Conservation (phyloP, 2,113 vertebrate species). For the Neodon shergylaensis region DNA sequence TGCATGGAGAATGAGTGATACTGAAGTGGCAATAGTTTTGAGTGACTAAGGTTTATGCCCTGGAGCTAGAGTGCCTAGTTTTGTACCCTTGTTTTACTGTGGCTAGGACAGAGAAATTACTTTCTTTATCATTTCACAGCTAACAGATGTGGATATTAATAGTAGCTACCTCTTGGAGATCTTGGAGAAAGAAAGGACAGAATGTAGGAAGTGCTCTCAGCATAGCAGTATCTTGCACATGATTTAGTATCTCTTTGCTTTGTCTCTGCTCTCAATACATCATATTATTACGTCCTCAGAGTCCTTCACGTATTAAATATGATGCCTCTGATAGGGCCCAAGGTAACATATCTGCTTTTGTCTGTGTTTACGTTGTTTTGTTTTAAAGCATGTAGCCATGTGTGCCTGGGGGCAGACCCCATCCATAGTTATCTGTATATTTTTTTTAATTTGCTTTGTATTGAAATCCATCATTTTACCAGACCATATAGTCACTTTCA, state of each 20-base stretch:
- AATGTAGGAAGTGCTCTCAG: not conserved
- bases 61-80: not conserved
- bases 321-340: constrained; percentile 18
- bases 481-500: not conserved
- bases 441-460: constrained; percentile 23
- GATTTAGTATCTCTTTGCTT: not conserved
- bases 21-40: not conserved
- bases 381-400: not conserved
- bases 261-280: not conserved
- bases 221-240: not conserved
- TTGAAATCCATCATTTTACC: not conserved
- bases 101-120: not conserved
- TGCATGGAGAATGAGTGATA: not conserved
- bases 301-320: not conserved
- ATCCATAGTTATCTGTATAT: not conserved
- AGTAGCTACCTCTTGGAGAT: not conserved
- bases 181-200: constrained; percentile 10
- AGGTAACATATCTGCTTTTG: constrained; percentile 3
- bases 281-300: constrained; percentile 14
- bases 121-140: constrained; percentile 11
- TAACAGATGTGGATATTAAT: constrained; percentile 28
- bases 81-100: constrained; percentile 13
- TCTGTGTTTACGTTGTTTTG: not conserved
- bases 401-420: not conserved
- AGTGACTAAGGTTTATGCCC: not conserved